Base-by-base conservation (phyloP, 2,797 vertebrate species). In the Siniperca obscura region DNA sequence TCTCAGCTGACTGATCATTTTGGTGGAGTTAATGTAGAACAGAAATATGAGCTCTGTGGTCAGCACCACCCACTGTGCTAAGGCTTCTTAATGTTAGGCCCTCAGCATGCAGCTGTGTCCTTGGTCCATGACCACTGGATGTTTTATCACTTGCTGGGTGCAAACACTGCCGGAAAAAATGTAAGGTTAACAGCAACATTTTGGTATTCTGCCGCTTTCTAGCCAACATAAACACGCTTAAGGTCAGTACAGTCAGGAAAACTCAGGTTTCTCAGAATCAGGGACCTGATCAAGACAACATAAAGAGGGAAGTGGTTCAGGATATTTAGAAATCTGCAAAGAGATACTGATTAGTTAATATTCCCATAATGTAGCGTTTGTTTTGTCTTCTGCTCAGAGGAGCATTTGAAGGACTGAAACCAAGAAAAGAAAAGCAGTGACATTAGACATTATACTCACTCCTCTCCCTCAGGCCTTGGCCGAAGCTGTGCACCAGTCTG, bases 391-490 rank as follows among this genome's bases (percentile, higher is more conserved):
- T 7, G 40, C 30, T 80, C 59, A 36, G 46, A 59, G 17, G 12
- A 17, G 53, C 1, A 6, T 65, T 11, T 55, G 7, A 66, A 21
- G 6, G 42, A 55, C 55, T 38, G 14, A 74, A 25, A 17, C 10
- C 25, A 11, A 36, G 7, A 46, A 44, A 56, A 56, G 22, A 44
- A 22, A 36, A 8, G 36, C 25, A 3, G 7, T 25, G 62, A 19
- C 5, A 25, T 56, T 40, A 42, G 27, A 38, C 16, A 0, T 61
- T 21, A 1, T 34, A 95, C 96, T 97, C 91, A 97, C 96, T 96
- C 92, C 95, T 96, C 90, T 97, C 96, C 75, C 95, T 92, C 77
- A 97, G 93, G 76, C 96, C 96, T 80, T 96, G 97, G 13, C 96
- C 96, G 10, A 97, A 97, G 92, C 93, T 96, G 83, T 86, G 92